Base-by-base conservation (phyloP, 2,113 vertebrate species). In the Xenopus tropicalis region DNA sequence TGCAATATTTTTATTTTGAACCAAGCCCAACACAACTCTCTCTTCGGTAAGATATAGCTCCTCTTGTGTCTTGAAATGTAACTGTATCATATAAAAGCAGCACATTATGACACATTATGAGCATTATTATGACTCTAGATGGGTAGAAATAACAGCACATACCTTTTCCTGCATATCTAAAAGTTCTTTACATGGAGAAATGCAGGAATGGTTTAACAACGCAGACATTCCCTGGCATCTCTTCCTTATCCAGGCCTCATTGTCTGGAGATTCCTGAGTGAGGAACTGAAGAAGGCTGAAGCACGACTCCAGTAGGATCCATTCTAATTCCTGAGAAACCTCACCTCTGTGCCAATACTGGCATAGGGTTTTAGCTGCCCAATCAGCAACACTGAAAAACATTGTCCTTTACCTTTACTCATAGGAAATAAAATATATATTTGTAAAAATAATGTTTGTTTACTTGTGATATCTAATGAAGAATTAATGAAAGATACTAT, bases 291-390 rank as follows among this genome's bases (percentile, higher is more conserved):
- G 83, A 78, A 88, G 87, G 71, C 83, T 78, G 29, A 88, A 90
- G 73, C 85, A 84, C 74, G 88, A 79, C 59, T 85, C 78, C 73
- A 84, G 83, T 77, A 88, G 79, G 58, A 83, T 78, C 85, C 85
- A 85, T 79, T 88, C 86, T 84, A 89, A 84, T 84, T 91, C 87
- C 85, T 81, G 83, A 72, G 78, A 77, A 73, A 70, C 81, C 73
- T 79, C 74, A 1, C 81, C 72, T 58, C 79, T 83, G 72, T 83
- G 79, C 81, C 81, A 73, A 80, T 87, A 81, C 83, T 82, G 83
- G 81, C 86, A 86, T 83, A 84, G 72, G 77, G 80, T 86, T 79
- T 83, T 82, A 57, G 85, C 83, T 25, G 86, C 72, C 71, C 86
- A 81, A 79, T 81, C 80, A 12, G 80, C 82, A 52, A 80, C 84